Evolutionary conservation across 2,797 vertebrate species (phyloP), one percentile per base, ranked within the genome.

Genomic region (Clarias laeviceps): DNA sequence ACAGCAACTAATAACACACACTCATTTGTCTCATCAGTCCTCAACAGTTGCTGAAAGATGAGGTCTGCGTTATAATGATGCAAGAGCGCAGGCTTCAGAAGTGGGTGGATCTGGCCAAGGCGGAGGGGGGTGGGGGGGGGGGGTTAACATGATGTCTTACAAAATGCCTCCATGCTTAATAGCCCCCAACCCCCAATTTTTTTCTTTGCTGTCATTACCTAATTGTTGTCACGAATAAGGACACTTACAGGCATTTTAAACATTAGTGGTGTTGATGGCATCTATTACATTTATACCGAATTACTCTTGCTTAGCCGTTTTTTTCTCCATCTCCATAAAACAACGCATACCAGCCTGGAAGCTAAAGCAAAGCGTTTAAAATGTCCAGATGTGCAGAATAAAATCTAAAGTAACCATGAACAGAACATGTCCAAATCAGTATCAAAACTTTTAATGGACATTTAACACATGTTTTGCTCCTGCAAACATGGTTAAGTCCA

Each of bases 31-130:
- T 85, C 90, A 91, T 84, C 89, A 89, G 90, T 87, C 85, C 73
- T 82, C 79, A 81, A 54, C 79, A 81, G 82, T 70, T 72, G 85
- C 83, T 85, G 89, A 91, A 86, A 86, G 81, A 89, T 87, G 82
- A 85, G 91, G 70, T 86, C 65, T 72, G 90, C 45, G 83, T 90
- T 86, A 65, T 91, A 92, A 93, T 92, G 88, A 92, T 91, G 91
- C 91, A 93, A 89, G 65, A 65, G 24, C n/a, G 7, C 32, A 15
- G 27, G 82, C 88, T 89, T 91, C 84, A 90, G 89, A 93, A 88
- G 86, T 90, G 91, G 92, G 92, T 87, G 91, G 92, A 92, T 89
- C 91, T 91, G 87, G 85, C 80, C 89, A 82, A 84, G 90, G 91
- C 89, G 91, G 45, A 0, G 2, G 45, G 40, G 8, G 8, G 7